phyloP scores from a whole-genome alignment of 2,888 invertebrate species.

The Dryomyza anilis region DNA sequence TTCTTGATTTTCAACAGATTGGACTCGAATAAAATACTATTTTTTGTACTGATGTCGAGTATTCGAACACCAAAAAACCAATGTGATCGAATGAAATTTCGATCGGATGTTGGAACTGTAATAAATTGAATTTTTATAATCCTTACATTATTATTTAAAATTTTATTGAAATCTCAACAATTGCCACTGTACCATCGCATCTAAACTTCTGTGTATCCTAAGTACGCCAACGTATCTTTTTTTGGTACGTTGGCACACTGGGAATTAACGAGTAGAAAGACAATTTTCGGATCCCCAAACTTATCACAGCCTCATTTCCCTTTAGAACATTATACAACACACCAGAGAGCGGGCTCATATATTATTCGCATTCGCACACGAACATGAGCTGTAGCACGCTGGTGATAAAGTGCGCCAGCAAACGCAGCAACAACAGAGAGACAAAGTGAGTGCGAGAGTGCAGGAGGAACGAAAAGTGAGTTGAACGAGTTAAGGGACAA shows the following conservation, averaged over 20 bases:
- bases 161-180: neutral
- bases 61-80: too few species aligned
- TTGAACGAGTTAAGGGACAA: too few species aligned
- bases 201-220: neutral
- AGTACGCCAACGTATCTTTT: slow-evolving; percentile 3
- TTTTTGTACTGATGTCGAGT: too few species aligned
- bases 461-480: too few species aligned
- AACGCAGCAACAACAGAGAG: neutral
- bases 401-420: slow-evolving; percentile 17
- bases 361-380: slow-evolving; percentile 36
- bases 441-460: slow-evolving; percentile 22
- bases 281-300: slow-evolving; percentile 61
- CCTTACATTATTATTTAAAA: too few species aligned
- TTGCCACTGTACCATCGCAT: slow-evolving; percentile 2
- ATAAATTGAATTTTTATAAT: too few species aligned
- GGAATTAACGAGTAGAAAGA: slow-evolving; percentile 53
- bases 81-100: too few species aligned
- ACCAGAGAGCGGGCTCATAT: slow-evolving; percentile 52
- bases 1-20: too few species aligned
- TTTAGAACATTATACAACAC: slow-evolving; percentile 61
- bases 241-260: slow-evolving; percentile 39
- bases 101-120: too few species aligned
- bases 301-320: slow-evolving; percentile 62
- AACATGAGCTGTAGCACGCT: slow-evolving; percentile 9
- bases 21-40: too few species aligned